Evolutionary conservation across 2,888 invertebrate species (phyloP), one percentile per base, ranked within the genome.

Genomic region (Meteorus colon): DNA sequence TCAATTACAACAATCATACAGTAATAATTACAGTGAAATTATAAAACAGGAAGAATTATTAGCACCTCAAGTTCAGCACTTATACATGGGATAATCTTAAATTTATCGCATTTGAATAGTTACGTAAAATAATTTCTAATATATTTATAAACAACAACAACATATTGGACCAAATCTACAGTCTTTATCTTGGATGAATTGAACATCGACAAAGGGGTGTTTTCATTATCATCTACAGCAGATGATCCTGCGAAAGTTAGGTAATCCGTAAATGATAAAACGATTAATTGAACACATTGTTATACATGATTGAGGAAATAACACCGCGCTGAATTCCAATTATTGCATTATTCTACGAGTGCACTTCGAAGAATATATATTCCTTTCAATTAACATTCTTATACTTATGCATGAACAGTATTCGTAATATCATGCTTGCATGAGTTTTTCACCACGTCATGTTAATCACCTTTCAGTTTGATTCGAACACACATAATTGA

Each of bases 11-110:
- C 8, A 12, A 41, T 41, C 41, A 41, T 41, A 41, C n/a, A 37
- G 41, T 29, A 45, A 48, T 29, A 14, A 14, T 73, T 73, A 24
- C n/a, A 45, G 51, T 31, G 24, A 27, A 65, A 29, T 48, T 65
- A 24, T 14, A 31, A 12, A 37, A 16, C n/a, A 41, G 27, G 19
- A 51, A 63, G 4, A 63, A 63, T 63, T 10, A n/a, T 63, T 31
- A 63, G 63, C 34, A 63, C 63, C 31, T 10, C 16, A 27, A 34
- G 65, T 65, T 48, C n/a, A 48, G 48, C 48, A 48, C 2, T 48
- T 48, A n/a, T 48, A 16, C 16, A n/a, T 48, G 10, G 3, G n/a
- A 48, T n/a, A 48, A 4, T 48, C n/a, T 4, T n/a, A 34, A 6
- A 48, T 48, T n/a, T 4, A 48, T 48, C 16, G 16, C 4, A 48